Conservation (phyloP, 2,113 vertebrate species). For the Eptesicus fuscus region DNA sequence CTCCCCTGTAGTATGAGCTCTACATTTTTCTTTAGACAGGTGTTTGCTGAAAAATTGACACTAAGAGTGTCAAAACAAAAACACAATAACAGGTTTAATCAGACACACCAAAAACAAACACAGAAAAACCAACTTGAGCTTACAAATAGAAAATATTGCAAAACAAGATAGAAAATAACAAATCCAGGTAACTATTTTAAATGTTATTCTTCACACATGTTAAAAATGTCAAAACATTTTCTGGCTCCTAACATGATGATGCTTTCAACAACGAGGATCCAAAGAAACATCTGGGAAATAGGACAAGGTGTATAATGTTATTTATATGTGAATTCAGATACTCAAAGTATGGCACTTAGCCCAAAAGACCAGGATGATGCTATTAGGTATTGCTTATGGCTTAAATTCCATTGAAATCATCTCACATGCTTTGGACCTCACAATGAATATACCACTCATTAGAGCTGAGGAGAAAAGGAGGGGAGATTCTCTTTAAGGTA, state of each 20-base stretch:
- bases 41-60: constrained; percentile 64
- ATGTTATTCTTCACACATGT: constrained; percentile 68
- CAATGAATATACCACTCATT: background rate
- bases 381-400: background rate
- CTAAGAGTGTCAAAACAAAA: constrained; percentile 67
- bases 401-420: background rate
- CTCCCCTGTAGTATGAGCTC: background rate
- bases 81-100: constrained; percentile 64
- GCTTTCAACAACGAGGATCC: constrained; percentile 60
- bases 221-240: constrained; percentile 70
- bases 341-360: background rate
- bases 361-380: background rate
- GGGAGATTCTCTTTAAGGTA: background rate
- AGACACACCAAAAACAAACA: constrained; percentile 42
- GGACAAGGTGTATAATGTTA: constrained; percentile 18
- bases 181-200: constrained; percentile 61
- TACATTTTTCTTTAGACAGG: constrained; percentile 52
- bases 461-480: no score
- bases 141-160: constrained; percentile 23
- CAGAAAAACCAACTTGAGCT: background rate
- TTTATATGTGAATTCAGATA: background rate
- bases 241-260: constrained; percentile 44
- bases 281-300: constrained; percentile 47
- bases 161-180: constrained; percentile 52
- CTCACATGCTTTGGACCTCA: background rate